phyloP scores from a whole-genome alignment of 30 jellyfish, hydroid and myxozoan species.

The Sanderia malayensis region DNA sequence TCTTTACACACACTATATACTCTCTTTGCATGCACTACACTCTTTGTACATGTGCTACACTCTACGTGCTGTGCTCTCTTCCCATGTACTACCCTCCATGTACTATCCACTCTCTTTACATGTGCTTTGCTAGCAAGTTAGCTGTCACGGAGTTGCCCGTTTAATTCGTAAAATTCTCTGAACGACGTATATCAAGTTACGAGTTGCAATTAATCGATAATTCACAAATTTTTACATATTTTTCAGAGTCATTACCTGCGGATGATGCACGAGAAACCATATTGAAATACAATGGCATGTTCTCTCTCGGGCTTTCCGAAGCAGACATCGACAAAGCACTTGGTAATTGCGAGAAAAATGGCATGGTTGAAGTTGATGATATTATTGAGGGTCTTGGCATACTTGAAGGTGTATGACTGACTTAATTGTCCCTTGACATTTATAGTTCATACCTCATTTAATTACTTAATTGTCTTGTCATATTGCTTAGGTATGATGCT shows the following conservation, averaged over 20 bases:
- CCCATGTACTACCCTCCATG: background rate
- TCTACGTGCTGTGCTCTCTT: too few species aligned
- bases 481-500: too few species aligned
- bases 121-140: background rate
- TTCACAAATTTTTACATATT: background rate
- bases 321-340: constrained; percentile 22
- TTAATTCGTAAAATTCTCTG: background rate
- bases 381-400: constrained; percentile 42
- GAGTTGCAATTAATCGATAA: too few species aligned
- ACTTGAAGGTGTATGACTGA: background rate
- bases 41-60: too few species aligned
- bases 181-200: background rate
- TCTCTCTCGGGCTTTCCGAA: constrained; percentile 47
- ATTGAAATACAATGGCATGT: constrained; percentile 50
- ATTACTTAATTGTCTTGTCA: too few species aligned
- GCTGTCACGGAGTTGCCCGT: background rate
- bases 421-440: too few species aligned
- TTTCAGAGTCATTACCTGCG: constrained; percentile 25
- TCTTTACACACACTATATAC: too few species aligned
- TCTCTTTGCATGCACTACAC: too few species aligned
- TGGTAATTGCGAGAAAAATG: constrained; percentile 32
- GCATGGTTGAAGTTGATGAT: constrained; percentile 40
- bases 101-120: background rate
- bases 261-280: constrained; percentile 58
- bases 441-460: too few species aligned